phyloP scores from a whole-genome alignment of 2,888 invertebrate species.

The Aleiodes testaceus region DNA sequence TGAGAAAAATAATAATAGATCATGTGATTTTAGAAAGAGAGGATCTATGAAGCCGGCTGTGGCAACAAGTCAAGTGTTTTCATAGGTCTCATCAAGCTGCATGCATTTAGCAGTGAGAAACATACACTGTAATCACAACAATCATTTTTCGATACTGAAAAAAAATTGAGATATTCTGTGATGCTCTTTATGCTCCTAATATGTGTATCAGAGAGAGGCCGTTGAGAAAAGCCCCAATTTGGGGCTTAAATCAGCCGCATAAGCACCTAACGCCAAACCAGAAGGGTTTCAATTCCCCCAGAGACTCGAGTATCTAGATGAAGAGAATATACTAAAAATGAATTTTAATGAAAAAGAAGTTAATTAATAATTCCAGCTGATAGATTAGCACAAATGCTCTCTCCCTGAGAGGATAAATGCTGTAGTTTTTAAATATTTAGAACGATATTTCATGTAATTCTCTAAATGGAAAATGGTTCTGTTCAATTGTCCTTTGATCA shows the following conservation, averaged over 20 bases:
- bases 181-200: slow-evolving; percentile 19
- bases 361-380: slow-evolving; percentile 54
- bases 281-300: slow-evolving; percentile 67
- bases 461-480: background rate
- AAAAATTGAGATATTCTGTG: background rate
- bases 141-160: background rate
- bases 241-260: slow-evolving; percentile 65
- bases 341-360: background rate
- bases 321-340: slow-evolving; percentile 14
- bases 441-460: background rate
- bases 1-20: background rate
- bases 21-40: slow-evolving; percentile 52
- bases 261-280: slow-evolving; percentile 66
- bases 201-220: slow-evolving; percentile 24
- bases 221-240: slow-evolving; percentile 54
- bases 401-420: slow-evolving; percentile 48
- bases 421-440: slow-evolving; percentile 6
- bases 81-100: slow-evolving; percentile 44
- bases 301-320: slow-evolving; percentile 21
- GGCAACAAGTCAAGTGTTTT: slow-evolving; percentile 57
- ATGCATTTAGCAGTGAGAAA: background rate
- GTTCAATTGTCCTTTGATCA: slow-evolving; percentile 22
- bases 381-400: slow-evolving; percentile 68
- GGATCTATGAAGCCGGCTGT: slow-evolving; percentile 52
- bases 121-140: slow-evolving; percentile 26